Evolutionary conservation across 2,888 invertebrate genomes (phyloP).

Genomic region (Microctonus brassicae): DNA sequence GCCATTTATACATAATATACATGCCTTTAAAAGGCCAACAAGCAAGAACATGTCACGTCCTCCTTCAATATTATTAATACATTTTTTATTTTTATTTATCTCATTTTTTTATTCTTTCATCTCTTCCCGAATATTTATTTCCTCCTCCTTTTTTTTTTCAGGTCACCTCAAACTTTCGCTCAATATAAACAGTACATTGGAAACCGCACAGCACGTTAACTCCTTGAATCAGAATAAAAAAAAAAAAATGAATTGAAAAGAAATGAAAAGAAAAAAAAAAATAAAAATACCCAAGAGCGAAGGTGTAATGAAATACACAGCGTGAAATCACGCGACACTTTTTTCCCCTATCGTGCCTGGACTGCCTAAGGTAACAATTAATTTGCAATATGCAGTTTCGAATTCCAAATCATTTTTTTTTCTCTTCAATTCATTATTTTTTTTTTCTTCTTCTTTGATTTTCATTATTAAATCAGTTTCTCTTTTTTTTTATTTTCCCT

Average conservation of each 20-base stretch:
- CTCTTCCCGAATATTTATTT: not conserved
- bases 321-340: constrained; percentile 17
- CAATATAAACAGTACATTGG: too few species aligned
- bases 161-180: not conserved
- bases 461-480: too few species aligned
- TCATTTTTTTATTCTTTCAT: not conserved
- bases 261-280: not conserved
- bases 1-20: not conserved
- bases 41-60: not conserved
- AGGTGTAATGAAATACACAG: constrained; percentile 13
- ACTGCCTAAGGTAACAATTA: not conserved
- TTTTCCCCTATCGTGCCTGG: not conserved
- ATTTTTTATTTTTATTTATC: constrained; percentile 6
- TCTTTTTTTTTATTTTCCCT: too few species aligned
- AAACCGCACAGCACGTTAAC: not conserved
- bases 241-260: not conserved
- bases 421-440: not conserved
- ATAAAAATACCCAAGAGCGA: not conserved
- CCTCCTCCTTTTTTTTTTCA: not conserved
- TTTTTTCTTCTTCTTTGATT: not conserved
- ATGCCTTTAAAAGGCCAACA: constrained; percentile 32
- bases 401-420: too few species aligned
- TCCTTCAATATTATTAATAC: constrained; percentile 16
- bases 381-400: too few species aligned
- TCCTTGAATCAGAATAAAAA: not conserved